Evolutionary conservation across 2,113 vertebrate species (phyloP).

Genomic region (Axis porcinus): DNA sequence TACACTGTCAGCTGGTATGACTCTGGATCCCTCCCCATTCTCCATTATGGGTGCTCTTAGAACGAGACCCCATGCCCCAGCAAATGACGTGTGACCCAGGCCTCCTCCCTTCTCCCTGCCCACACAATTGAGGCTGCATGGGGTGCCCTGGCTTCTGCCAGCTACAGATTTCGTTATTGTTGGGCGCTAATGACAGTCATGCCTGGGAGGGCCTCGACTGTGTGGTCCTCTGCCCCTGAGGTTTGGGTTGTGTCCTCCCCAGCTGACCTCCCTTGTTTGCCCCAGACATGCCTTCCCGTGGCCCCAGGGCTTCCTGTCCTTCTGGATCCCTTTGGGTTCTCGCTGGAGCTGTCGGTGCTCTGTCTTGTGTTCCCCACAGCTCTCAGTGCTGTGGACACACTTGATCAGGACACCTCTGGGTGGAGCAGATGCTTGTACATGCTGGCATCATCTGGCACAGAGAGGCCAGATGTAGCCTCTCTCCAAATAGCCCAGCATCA

Average conservation of each 20-base stretch:
- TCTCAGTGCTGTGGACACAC: neutral
- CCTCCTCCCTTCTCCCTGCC: neutral
- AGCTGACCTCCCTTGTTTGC: neutral
- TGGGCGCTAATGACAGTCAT: neutral
- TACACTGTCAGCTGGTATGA: neutral
- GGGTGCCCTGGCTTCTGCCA: neutral
- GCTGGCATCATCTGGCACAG: rapidly evolving
- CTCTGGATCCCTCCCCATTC: neutral
- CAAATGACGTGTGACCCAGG: neutral
- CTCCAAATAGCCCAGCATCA: neutral
- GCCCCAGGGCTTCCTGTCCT: neutral
- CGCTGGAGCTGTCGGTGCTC: neutral
- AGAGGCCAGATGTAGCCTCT: neutral
- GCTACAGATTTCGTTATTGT: neutral
- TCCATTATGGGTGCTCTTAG: neutral
- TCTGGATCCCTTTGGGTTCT: neutral
- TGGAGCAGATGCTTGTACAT: neutral
- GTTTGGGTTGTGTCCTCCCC: neutral
- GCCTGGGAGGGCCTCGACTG: rapidly evolving
- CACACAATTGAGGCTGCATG: neutral
- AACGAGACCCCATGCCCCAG: neutral
- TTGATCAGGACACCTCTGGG: neutral
- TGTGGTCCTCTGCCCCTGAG: no score
- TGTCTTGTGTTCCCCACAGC: neutral
- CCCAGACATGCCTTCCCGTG: no score